Base-by-base conservation (phyloP, 2,113 vertebrate genomes). In the Macroglossus sobrinus region DNA sequence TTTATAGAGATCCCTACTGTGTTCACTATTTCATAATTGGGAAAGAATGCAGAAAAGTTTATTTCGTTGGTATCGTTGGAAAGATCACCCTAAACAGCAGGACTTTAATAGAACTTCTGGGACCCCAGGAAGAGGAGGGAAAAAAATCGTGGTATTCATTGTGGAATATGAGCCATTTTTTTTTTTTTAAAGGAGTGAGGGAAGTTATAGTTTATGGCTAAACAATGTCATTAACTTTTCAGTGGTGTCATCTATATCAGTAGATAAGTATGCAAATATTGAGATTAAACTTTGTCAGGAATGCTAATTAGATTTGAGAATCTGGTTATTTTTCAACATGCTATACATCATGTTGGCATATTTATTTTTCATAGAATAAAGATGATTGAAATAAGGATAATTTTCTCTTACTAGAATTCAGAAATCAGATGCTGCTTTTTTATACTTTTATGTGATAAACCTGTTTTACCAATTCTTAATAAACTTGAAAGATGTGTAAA, bases 71-170 rank as follows among this genome's bases (percentile, higher is more conserved):
- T 97, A 95, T 98, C 94, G 59, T 96, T 98, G 97, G 95, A 96
- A 98, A 97, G 93, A 97, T 97, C 96, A 96, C 96, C 96, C 61
- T 96, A 96, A 98, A 97, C 95, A 98, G 94, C 92, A 38, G 90
- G 95, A 94, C 96, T 98, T 98, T 97, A 97, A 98, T 97, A 97
- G 98, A 96, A 98, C 97, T 98, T 81, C 97, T 98, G 97, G 94
- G 98, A 97, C 92, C 95, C 96, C 89, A 97, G 97, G 97, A 98
- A 97, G 97, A 97, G 88, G 35, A 43, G 89, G 90, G 72, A 21
- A 5, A 93, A 93, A 96, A 96, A 98, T 90, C 96, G 94, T 63
- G 35, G 55, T 97, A 93, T 98, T 98, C 87, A 33, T 45, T 98
- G 96, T 94, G 7, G 97, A 98, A 96, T 98, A 97, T 97, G 97